A percentile compares a stretch with the other conserved stretches of the same genome.
These are phyloP conservation scores for Petrocephalus zakoni DNA, from an alignment of 2,113 vertebrate species.

Conservation along the genomic window DNA sequence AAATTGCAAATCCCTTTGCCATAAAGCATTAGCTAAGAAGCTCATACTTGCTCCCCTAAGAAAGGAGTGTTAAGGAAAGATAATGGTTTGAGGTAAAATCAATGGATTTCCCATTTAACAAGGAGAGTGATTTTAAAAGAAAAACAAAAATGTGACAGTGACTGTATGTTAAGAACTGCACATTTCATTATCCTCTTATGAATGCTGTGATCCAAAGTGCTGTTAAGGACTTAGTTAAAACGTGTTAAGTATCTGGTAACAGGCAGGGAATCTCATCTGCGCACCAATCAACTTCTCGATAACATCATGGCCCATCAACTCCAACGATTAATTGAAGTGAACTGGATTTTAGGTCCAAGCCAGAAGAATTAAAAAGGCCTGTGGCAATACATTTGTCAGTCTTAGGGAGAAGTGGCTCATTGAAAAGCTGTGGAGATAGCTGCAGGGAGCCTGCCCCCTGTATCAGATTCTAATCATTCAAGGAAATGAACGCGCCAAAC, in stretches of 20 bases:
- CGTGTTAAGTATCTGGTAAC: not conserved
- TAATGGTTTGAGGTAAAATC: not conserved
- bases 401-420: not conserved
- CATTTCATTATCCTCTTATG: not conserved
- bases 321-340: not conserved
- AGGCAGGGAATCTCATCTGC: not conserved
- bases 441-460: not conserved
- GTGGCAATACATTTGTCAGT: not conserved
- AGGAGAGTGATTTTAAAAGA: not conserved
- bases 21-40: not conserved
- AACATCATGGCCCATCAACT: not conserved
- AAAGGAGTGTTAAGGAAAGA: not conserved
- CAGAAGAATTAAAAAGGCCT: not conserved
- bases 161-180: not conserved
- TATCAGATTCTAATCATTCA: not conserved
- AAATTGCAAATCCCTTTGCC: not conserved
- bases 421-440: not conserved
- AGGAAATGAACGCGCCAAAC: not conserved
- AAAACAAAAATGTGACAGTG: not conserved
- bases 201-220: not conserved
- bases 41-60: not conserved
- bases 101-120: not conserved
- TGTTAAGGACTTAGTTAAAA: not conserved
- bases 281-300: not conserved
- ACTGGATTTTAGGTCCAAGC: not conserved